Conservation (phyloP, 2,888 invertebrate genomes). For the Ganaspis brasiliensis region DNA sequence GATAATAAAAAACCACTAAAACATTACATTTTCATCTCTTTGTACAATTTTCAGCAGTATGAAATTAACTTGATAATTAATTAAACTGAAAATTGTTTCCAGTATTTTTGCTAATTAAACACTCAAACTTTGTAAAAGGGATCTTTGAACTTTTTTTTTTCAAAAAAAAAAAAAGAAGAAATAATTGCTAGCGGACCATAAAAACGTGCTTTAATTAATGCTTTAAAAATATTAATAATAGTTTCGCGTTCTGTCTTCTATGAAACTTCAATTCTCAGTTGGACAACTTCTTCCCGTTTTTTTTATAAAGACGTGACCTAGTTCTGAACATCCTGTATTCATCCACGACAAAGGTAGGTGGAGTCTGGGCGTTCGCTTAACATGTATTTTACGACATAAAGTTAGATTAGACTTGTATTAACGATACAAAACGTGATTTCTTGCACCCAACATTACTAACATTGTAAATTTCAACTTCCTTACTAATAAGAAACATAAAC, state of each 20-base stretch:
- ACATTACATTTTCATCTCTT: too few species aligned
- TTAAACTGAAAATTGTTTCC: background rate
- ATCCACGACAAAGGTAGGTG: constrained; percentile 39
- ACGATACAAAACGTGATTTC: constrained; percentile 58
- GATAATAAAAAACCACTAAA: too few species aligned
- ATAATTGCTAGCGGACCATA: background rate
- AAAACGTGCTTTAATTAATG: constrained; percentile 4
- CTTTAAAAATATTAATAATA: background rate
- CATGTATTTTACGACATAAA: constrained; percentile 68
- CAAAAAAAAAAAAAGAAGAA: too few species aligned
- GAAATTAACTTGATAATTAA: too few species aligned
- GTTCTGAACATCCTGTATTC: constrained; percentile 19
- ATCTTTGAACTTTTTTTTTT: too few species aligned
- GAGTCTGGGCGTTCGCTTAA: constrained; percentile 43
- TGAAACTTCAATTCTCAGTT: constrained; percentile 15
- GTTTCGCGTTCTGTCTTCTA: constrained; percentile 5
- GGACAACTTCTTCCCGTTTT: constrained; percentile 25
- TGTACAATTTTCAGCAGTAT: too few species aligned
- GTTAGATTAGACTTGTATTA: constrained; percentile 67
- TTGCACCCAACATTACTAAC: constrained; percentile 19
- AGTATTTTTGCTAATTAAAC: background rate
- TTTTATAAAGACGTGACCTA: constrained; percentile 21
- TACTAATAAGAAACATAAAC: background rate
- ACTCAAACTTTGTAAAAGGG: background rate
- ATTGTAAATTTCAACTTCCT: background rate